A percentile compares a stretch with the other conserved stretches of the same genome.
phyloP scores from a whole-genome alignment of 2,113 vertebrate genomes.

The pig (Sus scrofa) region T2T-Sscrofa CM000819.6:19559001-19559500 shows the following conservation, averaged over 20 bases:
- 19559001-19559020: neutral
- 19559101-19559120: constrained; percentile 1
- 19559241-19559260: neutral
- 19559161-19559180: constrained; percentile 14
- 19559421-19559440: constrained; percentile 68
- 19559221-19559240: constrained; percentile 21
- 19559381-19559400: constrained; percentile 83
- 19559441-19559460: constrained; percentile 82
- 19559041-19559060: constrained; percentile 52
- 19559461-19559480: constrained; percentile 63
- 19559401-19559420: constrained; percentile 73
- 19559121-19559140: constrained; percentile 76
- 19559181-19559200: neutral
- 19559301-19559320: constrained; percentile 72
- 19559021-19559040: constrained; percentile 47
- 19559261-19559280: fast-evolving
- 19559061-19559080: constrained; percentile 77
- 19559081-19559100: constrained; percentile 65
- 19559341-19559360: constrained; percentile 64
- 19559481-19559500: neutral
- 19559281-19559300: neutral
- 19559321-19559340: constrained; percentile 76
- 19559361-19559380: constrained; percentile 80
- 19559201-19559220: neutral
- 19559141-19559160: constrained; percentile 48